These are phyloP conservation scores for Raja brachyura DNA, from an alignment of 2,113 vertebrate genomes.

Conservation along the genomic window DNA sequence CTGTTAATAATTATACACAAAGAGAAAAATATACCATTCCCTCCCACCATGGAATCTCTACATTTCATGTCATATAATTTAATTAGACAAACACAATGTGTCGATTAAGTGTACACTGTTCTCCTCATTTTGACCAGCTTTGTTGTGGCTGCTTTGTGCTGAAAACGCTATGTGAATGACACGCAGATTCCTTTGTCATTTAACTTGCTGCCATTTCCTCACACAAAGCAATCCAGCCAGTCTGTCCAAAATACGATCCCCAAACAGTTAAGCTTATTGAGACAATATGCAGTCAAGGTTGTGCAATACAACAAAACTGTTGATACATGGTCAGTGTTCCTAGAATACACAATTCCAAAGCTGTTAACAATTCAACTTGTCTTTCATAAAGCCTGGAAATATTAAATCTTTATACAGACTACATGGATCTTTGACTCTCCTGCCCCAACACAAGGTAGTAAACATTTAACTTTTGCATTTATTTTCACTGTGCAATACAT, in stretches of 20 bases:
- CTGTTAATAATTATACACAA: not conserved
- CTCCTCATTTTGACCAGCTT: not conserved
- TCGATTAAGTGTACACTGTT: not conserved
- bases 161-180: not conserved
- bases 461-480: not conserved
- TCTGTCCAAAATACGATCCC: not conserved
- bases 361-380: not conserved
- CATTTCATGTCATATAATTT: conserved; percentile 10
- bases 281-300: too few species aligned
- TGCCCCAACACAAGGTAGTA: not conserved
- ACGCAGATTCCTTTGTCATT: not conserved
- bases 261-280: not conserved
- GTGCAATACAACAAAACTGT: not conserved
- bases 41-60: too few species aligned
- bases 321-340: not conserved
- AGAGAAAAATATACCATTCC: not conserved
- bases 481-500: not conserved
- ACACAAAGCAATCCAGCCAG: not conserved
- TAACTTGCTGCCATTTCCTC: not conserved
- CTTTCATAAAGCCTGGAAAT: not conserved
- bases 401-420: not conserved
- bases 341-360: not conserved
- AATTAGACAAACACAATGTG: not conserved
- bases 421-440: not conserved
- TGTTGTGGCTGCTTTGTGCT: too few species aligned